Conservation (phyloP, 2,113 vertebrate genomes). For the Coturnix japonica region DNA sequence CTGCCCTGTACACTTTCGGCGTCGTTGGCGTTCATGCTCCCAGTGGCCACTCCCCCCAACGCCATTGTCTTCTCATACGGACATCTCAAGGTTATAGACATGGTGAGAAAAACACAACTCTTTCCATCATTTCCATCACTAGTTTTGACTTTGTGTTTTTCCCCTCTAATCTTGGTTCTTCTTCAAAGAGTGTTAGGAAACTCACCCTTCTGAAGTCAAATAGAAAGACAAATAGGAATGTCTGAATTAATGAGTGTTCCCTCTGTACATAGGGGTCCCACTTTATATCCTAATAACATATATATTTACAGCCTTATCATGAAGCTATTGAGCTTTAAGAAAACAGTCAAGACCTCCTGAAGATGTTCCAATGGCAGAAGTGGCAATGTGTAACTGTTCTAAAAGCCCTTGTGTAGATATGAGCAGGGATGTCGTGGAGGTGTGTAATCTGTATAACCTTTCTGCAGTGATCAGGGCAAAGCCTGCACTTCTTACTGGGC, state of each 20-base stretch:
- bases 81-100: constrained; percentile 87
- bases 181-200: neutral
- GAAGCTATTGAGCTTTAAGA: neutral
- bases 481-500: neutral
- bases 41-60: constrained; percentile 93
- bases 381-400: neutral
- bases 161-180: neutral
- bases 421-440: neutral
- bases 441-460: neutral
- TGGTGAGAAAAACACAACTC: constrained; percentile 79
- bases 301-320: neutral
- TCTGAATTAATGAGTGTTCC: neutral
- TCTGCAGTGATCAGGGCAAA: neutral
- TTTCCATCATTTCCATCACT: neutral
- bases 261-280: neutral
- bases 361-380: neutral
- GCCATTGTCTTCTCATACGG: constrained; percentile 94
- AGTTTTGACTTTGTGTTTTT: neutral
- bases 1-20: constrained; percentile 88
- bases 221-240: rapidly evolving
- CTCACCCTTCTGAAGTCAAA: neutral
- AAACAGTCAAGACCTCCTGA: neutral
- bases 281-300: no score
- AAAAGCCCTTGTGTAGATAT: neutral
- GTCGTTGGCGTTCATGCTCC: constrained; percentile 94